Conservation (phyloP, 2,113 vertebrate genomes). For the Mesocricetus auratus region DNA sequence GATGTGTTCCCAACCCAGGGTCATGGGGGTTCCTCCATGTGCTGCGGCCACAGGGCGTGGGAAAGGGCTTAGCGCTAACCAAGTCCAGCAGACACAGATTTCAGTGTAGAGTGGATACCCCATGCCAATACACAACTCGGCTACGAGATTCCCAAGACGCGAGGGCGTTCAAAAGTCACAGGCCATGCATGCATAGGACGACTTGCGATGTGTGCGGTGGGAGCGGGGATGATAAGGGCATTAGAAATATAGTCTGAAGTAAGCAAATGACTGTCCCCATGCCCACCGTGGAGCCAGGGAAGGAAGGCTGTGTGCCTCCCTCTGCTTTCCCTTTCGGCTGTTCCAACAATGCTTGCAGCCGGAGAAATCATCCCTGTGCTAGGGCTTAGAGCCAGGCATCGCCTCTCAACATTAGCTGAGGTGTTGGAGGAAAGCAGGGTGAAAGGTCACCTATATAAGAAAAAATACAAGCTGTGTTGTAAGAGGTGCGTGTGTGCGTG, state of each 20-base stretch:
- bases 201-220: not conserved
- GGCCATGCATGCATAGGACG: not conserved
- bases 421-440: not conserved
- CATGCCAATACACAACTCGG: not conserved
- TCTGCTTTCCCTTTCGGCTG: not conserved
- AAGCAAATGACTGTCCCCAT: not conserved
- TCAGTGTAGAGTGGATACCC: not conserved
- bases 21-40: not conserved
- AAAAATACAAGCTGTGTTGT: not conserved
- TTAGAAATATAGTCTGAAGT: not conserved
- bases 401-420: not conserved
- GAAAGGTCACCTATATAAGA: not conserved
- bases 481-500: not conserved
- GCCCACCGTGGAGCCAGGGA: not conserved
- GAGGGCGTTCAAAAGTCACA: not conserved
- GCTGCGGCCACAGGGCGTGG: not conserved
- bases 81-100: conserved; percentile 40
- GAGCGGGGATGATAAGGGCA: not conserved
- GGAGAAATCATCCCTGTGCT: not conserved
- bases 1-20: conserved; percentile 24
- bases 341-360: not conserved
- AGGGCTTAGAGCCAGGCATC: not conserved
- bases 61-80: conserved; percentile 30
- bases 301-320: not conserved
- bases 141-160: not conserved